A percentile compares a stretch with the other conserved stretches of the same genome.
Conservation (phyloP, 1,140 invertebrate species). For the Hirudo medicinalis region DNA sequence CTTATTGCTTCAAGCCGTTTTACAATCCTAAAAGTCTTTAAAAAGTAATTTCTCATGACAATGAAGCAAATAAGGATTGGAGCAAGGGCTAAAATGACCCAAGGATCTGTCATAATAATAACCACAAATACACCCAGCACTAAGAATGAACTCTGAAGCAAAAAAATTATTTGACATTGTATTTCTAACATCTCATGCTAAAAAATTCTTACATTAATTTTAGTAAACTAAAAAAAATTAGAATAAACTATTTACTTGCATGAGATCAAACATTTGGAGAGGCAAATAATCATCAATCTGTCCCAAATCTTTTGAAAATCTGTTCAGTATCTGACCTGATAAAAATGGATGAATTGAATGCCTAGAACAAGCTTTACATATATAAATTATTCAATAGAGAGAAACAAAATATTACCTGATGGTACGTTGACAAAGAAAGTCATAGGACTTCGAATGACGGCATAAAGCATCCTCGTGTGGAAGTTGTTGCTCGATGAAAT, state of each 20-base stretch:
- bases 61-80: slow-evolving; percentile 58
- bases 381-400: neutral
- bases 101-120: slow-evolving; percentile 60
- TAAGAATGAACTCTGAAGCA: slow-evolving; percentile 52
- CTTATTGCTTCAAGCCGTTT: slow-evolving; percentile 76
- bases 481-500: slow-evolving; percentile 62
- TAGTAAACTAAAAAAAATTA: no score
- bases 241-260: slow-evolving; percentile 32
- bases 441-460: slow-evolving; percentile 66
- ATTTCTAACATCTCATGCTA: no score
- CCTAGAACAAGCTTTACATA: no score
- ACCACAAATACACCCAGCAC: slow-evolving; percentile 62
- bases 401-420: slow-evolving; percentile 40
- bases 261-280: slow-evolving; percentile 55
- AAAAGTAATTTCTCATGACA: slow-evolving; percentile 59
- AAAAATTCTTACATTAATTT: no score
- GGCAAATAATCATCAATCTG: slow-evolving; percentile 59
- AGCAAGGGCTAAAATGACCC: slow-evolving; percentile 52
- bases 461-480: slow-evolving; percentile 70
- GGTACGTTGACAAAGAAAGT: slow-evolving; percentile 78
- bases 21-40: slow-evolving; percentile 65
- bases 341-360: neutral
- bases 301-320: slow-evolving; percentile 74
- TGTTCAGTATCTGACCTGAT: slow-evolving; percentile 57
- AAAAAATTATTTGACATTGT: no score